A percentile compares a stretch with the other conserved stretches of the same genome.
Conservation (phyloP, 2,113 vertebrate species). For the Scatophagus argus region DNA sequence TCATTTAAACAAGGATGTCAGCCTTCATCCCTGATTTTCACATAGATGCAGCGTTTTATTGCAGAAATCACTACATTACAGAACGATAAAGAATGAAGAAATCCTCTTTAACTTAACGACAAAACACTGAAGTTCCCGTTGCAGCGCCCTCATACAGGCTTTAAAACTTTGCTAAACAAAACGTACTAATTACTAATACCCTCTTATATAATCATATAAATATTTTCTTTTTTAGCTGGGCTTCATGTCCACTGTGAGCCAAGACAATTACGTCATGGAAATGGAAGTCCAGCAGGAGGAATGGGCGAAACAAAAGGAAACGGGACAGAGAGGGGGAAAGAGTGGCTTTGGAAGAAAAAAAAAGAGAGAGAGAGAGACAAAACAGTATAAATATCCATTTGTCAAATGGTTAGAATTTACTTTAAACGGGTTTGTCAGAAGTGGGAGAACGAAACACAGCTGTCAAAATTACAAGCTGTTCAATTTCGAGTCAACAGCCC, state of each 20-base stretch:
- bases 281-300: constrained; percentile 73
- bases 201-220: not conserved
- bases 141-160: not conserved
- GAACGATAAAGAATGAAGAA: not conserved
- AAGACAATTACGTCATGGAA: constrained; percentile 86
- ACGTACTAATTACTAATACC: not conserved
- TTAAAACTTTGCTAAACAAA: not conserved
- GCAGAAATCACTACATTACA: not conserved
- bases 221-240: constrained; percentile 17
- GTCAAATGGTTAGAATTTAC: not conserved
- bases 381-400: not conserved
- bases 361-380: not conserved
- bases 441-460: not conserved
- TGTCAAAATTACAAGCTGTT: constrained; percentile 22
- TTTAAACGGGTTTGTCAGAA: not conserved
- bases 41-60: not conserved
- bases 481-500: not conserved
- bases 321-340: constrained; percentile 6
- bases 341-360: not conserved
- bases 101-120: not conserved
- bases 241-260: constrained; percentile 65
- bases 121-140: not conserved
- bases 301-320: constrained; percentile 80
- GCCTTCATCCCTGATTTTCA: not conserved
- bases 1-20: fast-evolving